Conservation (phyloP, 2,888 invertebrate genomes). For the Callinectes sapidus region DNA sequence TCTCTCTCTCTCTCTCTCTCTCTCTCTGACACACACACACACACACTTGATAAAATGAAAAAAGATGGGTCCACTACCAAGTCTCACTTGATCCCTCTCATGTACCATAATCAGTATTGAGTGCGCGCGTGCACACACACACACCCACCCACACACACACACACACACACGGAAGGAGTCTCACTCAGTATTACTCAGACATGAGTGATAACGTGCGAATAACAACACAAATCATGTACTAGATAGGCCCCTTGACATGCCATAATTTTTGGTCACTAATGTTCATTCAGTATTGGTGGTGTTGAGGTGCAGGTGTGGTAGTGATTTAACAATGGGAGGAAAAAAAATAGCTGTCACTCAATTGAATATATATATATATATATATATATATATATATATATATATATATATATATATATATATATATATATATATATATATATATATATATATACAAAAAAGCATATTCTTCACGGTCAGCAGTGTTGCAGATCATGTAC, state of each 20-base stretch:
- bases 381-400: neutral
- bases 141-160: neutral
- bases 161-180: neutral
- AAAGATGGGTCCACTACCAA: neutral
- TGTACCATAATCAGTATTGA: neutral
- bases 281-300: neutral
- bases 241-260: neutral
- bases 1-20: too few species aligned
- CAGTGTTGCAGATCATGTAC: conserved; percentile 7
- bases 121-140: neutral
- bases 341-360: neutral
- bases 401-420: too few species aligned
- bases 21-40: too few species aligned
- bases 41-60: too few species aligned
- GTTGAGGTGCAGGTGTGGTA: neutral
- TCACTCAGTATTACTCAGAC: neutral
- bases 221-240: neutral
- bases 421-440: too few species aligned
- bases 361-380: too few species aligned
- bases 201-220: neutral
- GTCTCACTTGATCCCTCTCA: neutral
- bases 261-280: conserved; percentile 8
- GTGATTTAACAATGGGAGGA: neutral
- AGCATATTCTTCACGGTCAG: neutral
- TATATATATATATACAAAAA: neutral